Evolutionary conservation across 2,797 vertebrate genomes (phyloP).

Genomic region (Paramormyrops hopkinsi): DNA sequence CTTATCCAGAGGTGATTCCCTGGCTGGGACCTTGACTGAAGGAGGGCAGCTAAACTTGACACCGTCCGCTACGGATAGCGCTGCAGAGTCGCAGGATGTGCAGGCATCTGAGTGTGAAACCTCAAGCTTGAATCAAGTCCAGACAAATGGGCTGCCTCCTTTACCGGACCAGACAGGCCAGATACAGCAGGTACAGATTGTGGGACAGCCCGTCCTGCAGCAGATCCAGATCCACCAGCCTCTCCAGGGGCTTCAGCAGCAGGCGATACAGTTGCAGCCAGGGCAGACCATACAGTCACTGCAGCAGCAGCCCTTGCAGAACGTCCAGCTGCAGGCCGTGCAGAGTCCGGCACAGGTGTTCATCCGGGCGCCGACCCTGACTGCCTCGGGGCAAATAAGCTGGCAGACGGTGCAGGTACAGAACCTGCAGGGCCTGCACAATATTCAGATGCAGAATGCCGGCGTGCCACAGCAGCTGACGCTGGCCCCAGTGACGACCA

Average conservation of each 20-base stretch:
- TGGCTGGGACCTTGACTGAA: slow-evolving; percentile 66
- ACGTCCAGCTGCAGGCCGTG: slow-evolving; percentile 82
- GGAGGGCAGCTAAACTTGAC: slow-evolving; percentile 68
- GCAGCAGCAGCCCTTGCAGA: slow-evolving; percentile 58
- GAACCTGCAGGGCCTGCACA: slow-evolving; percentile 72
- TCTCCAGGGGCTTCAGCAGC: slow-evolving; percentile 70
- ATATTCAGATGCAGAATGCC: slow-evolving; percentile 83
- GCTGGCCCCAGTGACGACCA: slow-evolving; percentile 80
- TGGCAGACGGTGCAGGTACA: slow-evolving; percentile 96
- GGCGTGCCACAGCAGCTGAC: slow-evolving; percentile 88
- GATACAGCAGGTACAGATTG: slow-evolving; percentile 93
- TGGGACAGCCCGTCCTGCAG: slow-evolving; percentile 88
- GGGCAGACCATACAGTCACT: slow-evolving; percentile 90
- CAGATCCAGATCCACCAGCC: slow-evolving; percentile 89
- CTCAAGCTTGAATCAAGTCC: slow-evolving; percentile 70
- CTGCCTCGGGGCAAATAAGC: slow-evolving; percentile 91
- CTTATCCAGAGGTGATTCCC: slow-evolving; percentile 71
- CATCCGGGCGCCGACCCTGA: slow-evolving; percentile 91
- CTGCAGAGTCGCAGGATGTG: slow-evolving; percentile 55
- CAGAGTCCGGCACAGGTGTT: slow-evolving; percentile 91
- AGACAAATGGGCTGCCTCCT: slow-evolving; percentile 84
- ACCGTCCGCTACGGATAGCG: slow-evolving; percentile 34
- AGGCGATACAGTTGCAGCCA: slow-evolving; percentile 83
- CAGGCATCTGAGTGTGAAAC: slow-evolving; percentile 62
- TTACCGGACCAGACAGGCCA: slow-evolving; percentile 71